Evolutionary conservation across 2,888 invertebrate genomes (phyloP).

Genomic region (Sarcophaga subvicina): DNA sequence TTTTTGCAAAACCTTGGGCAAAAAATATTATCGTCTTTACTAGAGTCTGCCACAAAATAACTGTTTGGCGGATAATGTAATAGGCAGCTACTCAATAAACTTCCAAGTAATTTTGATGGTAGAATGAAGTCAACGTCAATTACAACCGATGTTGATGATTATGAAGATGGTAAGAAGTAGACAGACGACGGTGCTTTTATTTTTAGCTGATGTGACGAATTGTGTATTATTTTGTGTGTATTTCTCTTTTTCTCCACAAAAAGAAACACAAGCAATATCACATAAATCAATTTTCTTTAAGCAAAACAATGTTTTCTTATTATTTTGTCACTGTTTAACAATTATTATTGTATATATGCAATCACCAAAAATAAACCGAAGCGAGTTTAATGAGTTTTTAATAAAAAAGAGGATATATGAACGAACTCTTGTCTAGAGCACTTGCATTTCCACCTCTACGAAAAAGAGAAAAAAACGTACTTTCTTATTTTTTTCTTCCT

Average conservation of each 20-base stretch:
- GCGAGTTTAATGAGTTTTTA: background rate
- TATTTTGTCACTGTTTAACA: background rate
- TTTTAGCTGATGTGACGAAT: slow-evolving; percentile 70
- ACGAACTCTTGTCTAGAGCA: slow-evolving; percentile 51
- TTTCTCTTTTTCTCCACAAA: slow-evolving; percentile 23
- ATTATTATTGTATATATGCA: background rate
- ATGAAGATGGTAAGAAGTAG: slow-evolving; percentile 36
- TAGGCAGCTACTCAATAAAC: slow-evolving; percentile 6
- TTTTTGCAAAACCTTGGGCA: background rate
- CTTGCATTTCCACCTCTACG: slow-evolving; percentile 42
- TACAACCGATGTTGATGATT: slow-evolving; percentile 12
- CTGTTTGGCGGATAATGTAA: background rate
- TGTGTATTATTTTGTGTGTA: slow-evolving; percentile 33
- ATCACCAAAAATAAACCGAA: background rate
- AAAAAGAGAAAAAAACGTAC: slow-evolving; percentile 23
- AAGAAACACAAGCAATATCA: background rate
- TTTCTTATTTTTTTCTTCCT: slow-evolving; percentile 39
- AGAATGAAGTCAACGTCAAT: background rate
- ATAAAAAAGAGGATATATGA: background rate
- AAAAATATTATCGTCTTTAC: background rate
- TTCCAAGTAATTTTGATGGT: slow-evolving; percentile 43
- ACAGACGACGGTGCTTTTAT: slow-evolving; percentile 60
- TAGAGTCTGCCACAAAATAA: background rate
- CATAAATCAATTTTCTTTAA: background rate
- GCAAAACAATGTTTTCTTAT: too few species aligned